phyloP scores from a whole-genome alignment of 2,113 vertebrate species.

The Paramormyrops kingsleyae region DNA sequence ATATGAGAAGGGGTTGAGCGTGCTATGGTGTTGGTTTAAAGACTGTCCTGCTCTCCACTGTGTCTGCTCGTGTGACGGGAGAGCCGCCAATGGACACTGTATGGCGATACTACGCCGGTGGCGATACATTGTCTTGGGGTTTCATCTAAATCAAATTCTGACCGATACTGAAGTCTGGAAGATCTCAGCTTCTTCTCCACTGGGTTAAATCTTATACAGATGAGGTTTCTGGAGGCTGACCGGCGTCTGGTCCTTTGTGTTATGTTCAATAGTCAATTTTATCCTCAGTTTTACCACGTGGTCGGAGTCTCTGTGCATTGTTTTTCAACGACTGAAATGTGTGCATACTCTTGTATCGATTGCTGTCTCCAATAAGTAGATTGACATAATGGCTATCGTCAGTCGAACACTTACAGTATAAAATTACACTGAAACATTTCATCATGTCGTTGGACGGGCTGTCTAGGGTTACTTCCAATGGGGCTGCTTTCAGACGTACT shows the following conservation, averaged over 20 bases:
- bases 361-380: background rate
- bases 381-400: background rate
- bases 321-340: background rate
- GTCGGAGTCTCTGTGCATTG: background rate
- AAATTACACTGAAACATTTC: background rate
- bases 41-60: slow-evolving; percentile 1
- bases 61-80: background rate
- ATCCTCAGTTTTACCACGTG: background rate
- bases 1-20: slow-evolving; percentile 15
- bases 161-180: background rate
- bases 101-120: background rate
- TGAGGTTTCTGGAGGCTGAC: background rate
- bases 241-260: slow-evolving; percentile 6
- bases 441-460: background rate
- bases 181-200: background rate
- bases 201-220: background rate
- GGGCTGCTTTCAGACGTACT: background rate
- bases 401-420: background rate
- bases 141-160: slow-evolving; percentile 6
- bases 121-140: background rate
- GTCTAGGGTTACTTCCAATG: background rate
- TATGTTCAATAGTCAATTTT: background rate
- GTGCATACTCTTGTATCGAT: background rate
- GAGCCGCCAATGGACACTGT: background rate
- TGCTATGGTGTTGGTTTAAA: slow-evolving; percentile 9